Percentiles rank a stretch among this genome's conserved stretches.
These are phyloP conservation scores for Doryteuthis pealeii DNA, from an alignment of 1,140 invertebrate species.

Conservation along the genomic window DNA sequence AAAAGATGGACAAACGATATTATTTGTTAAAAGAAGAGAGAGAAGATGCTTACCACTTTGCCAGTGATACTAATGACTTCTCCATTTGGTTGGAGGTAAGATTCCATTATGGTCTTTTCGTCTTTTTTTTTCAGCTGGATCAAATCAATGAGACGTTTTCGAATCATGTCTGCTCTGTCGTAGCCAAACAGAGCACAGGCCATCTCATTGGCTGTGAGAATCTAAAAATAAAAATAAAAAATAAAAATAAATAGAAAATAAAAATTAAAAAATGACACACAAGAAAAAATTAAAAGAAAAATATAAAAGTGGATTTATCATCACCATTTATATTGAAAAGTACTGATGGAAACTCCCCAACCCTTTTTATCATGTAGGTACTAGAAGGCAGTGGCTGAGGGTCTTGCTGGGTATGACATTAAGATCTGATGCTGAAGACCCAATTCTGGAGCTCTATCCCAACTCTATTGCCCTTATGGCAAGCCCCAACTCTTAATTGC, in stretches of 20 bases:
- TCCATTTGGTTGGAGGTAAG: conserved; percentile 63
- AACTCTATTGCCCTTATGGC: neutral
- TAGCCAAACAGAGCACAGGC: conserved; percentile 67
- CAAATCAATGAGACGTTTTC: conserved; percentile 64
- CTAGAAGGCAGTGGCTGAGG: too few relatives aligned
- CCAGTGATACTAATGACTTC: conserved; percentile 67
- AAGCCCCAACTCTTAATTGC: neutral
- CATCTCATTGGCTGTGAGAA: conserved; percentile 67
- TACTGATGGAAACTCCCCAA: too few relatives aligned
- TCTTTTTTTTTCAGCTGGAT: conserved; percentile 63
- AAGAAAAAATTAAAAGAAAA: too few relatives aligned
- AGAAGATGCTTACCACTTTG: conserved; percentile 62
- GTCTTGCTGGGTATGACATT: too few relatives aligned
- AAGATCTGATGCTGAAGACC: too few relatives aligned
- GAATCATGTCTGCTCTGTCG: conserved; percentile 64
- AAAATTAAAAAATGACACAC: neutral
- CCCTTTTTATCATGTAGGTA: too few relatives aligned
- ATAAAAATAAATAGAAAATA: conserved; percentile 1
- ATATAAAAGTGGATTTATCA: neutral
- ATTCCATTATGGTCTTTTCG: conserved; percentile 64
- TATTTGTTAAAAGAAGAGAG: too few relatives aligned
- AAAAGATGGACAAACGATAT: too few relatives aligned
- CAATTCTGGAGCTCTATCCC: neutral
- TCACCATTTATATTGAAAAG: neutral
- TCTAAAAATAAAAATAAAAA: conserved; percentile 53